Evolutionary conservation across 2,797 vertebrate genomes (phyloP).

Genomic region (Macroramphosus scolopax): DNA sequence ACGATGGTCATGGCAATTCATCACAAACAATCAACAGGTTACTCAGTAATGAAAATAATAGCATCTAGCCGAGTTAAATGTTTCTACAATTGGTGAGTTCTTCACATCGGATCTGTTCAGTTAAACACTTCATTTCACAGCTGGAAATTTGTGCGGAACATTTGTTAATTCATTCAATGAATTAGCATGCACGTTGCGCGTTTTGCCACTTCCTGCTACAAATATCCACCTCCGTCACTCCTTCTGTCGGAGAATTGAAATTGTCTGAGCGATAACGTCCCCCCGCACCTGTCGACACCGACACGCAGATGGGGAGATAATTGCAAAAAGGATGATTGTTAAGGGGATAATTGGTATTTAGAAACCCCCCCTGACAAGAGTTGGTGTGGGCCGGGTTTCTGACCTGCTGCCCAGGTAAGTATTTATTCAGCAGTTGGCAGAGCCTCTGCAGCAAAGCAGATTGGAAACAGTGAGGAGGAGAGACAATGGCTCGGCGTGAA

Average conservation of each 20-base stretch:
- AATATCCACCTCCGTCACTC: slow-evolving; percentile 40
- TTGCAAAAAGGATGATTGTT: slow-evolving; percentile 65
- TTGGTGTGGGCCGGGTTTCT: slow-evolving; percentile 60
- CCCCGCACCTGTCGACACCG: slow-evolving; percentile 63
- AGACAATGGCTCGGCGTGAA: slow-evolving; percentile 41
- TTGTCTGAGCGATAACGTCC: slow-evolving; percentile 35
- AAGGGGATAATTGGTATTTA: slow-evolving; percentile 73
- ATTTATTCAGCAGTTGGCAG: slow-evolving; percentile 58
- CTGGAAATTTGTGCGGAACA: too few relatives aligned
- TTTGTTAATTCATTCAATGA: slow-evolving; percentile 34
- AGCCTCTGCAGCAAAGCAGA: slow-evolving; percentile 49
- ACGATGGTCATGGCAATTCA: too few relatives aligned
- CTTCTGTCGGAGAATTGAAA: slow-evolving; percentile 39
- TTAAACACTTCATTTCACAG: slow-evolving; percentile 10
- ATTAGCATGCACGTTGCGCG: slow-evolving; percentile 32
- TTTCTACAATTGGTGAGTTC: too few relatives aligned
- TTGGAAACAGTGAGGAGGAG: slow-evolving; percentile 49
- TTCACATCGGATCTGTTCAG: slow-evolving; percentile 20
- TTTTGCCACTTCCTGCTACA: slow-evolving; percentile 21
- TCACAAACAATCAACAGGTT: not conserved
- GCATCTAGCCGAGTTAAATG: too few relatives aligned
- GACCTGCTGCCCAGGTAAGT: slow-evolving; percentile 72
- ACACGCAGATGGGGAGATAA: slow-evolving; percentile 71
- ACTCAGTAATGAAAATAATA: not conserved
- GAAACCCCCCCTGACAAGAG: slow-evolving; percentile 61